Evolutionary conservation across 2,113 vertebrate species (phyloP).

Genomic region (Rostratula benghalensis): DNA sequence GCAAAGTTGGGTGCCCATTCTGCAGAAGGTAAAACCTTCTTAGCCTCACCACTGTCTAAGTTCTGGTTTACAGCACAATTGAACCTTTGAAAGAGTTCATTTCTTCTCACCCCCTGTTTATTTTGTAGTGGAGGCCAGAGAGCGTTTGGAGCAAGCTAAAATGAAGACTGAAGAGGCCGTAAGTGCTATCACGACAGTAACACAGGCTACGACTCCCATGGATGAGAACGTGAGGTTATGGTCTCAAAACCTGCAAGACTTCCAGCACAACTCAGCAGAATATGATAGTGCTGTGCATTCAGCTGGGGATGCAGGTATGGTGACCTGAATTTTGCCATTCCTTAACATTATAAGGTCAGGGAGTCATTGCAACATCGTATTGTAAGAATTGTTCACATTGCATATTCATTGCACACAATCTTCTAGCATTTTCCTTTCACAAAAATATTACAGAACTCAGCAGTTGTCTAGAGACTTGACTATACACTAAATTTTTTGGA

Average conservation of each 20-base stretch:
- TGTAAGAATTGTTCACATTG: background rate
- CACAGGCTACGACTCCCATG: slow-evolving; percentile 80
- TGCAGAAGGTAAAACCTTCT: background rate
- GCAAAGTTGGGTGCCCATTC: background rate
- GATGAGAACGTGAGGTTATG: slow-evolving; percentile 80
- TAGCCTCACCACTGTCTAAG: background rate
- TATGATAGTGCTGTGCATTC: slow-evolving; percentile 83
- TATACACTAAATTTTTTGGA: background rate
- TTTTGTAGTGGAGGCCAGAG: slow-evolving; percentile 75
- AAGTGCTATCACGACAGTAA: slow-evolving; percentile 79
- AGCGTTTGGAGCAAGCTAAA: slow-evolving; percentile 80
- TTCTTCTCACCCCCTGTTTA: background rate
- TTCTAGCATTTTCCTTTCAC: background rate
- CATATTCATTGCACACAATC: background rate
- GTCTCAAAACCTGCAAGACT: slow-evolving; percentile 84
- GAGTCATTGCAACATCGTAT: rapidly evolving
- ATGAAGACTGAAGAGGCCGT: slow-evolving; percentile 76
- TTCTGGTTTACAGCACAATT: background rate
- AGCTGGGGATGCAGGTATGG: slow-evolving; percentile 86
- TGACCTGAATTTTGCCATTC: background rate
- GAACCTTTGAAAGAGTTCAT: background rate
- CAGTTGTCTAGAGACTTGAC: background rate
- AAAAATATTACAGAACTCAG: background rate
- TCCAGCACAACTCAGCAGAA: slow-evolving; percentile 79
- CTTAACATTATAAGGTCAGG: background rate